A percentile compares a stretch with the other conserved stretches of the same genome.
These are phyloP conservation scores for Erpobdella octoculata DNA, from an alignment of 2,888 invertebrate species.

Conservation along the genomic window DNA sequence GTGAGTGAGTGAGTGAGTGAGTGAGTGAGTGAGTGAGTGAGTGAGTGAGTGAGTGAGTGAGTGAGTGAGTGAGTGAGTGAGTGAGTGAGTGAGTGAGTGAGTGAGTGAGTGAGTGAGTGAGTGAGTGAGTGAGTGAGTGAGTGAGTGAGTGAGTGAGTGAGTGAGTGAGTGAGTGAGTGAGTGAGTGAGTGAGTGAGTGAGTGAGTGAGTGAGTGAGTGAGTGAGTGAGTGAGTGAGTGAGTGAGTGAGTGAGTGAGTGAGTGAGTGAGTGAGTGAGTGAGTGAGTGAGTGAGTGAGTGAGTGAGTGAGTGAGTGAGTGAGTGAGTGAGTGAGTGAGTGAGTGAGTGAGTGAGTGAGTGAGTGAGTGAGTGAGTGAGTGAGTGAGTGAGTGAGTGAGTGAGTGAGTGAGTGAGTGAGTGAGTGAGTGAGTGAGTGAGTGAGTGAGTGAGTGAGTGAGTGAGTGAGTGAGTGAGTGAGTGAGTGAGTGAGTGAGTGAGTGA, in stretches of 20 bases:
- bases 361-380: constrained; percentile 17
- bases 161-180: too few relatives aligned
- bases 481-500: constrained; percentile 21
- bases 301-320: constrained; percentile 14
- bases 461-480: constrained; percentile 2
- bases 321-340: constrained; percentile 17
- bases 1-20: constrained; percentile 27
- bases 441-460: not conserved
- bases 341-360: constrained; percentile 16
- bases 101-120: constrained; percentile 2
- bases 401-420: constrained; percentile 25
- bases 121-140: not conserved
- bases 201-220: too few relatives aligned
- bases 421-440: constrained; percentile 25
- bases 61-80: constrained; percentile 8
- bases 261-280: too few relatives aligned
- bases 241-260: too few relatives aligned
- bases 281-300: too few relatives aligned
- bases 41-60: constrained; percentile 30
- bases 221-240: too few relatives aligned
- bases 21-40: constrained; percentile 28
- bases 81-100: constrained; percentile 9
- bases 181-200: too few relatives aligned
- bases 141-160: not conserved
- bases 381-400: constrained; percentile 24